These are phyloP conservation scores for Leptodactylus fuscus DNA, from an alignment of 2,113 vertebrate genomes.

Conservation along the genomic window DNA sequence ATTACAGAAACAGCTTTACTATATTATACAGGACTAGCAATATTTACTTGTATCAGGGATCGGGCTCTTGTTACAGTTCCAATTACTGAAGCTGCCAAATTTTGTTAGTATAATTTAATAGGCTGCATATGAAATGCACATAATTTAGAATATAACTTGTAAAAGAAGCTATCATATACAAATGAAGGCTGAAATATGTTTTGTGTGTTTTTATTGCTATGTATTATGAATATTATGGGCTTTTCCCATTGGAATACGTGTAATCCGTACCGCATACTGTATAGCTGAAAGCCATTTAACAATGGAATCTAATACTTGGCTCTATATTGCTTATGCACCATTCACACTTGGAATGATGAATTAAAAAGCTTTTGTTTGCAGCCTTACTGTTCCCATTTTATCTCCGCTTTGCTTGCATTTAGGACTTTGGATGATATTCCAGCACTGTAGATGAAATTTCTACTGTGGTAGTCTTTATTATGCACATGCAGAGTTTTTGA, in stretches of 20 bases:
- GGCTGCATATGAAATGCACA: slow-evolving; percentile 51
- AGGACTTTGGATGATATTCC: background rate
- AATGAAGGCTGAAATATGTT: slow-evolving; percentile 31
- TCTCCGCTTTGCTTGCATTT: background rate
- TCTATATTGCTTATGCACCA: background rate
- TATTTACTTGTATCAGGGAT: slow-evolving; percentile 56
- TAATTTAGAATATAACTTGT: slow-evolving; percentile 49
- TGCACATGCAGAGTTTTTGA: too few species aligned
- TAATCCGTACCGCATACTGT: background rate
- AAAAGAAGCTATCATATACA: slow-evolving; percentile 45
- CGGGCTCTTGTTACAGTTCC: slow-evolving; percentile 55
- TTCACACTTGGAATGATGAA: background rate
- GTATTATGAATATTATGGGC: slow-evolving; percentile 39
- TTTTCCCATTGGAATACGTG: background rate
- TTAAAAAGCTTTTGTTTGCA: background rate
- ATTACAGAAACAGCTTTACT: slow-evolving; percentile 58
- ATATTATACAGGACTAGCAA: slow-evolving; percentile 45
- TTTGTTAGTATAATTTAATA: slow-evolving; percentile 57
- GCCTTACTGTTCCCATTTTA: background rate
- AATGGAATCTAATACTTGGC: background rate
- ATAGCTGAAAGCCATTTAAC: background rate
- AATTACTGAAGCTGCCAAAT: slow-evolving; percentile 58
- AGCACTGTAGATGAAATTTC: too few species aligned
- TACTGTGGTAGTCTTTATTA: too few species aligned
- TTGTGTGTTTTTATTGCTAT: slow-evolving; percentile 18